phyloP scores from a whole-genome alignment of 2,797 vertebrate species.

The Siniperca undulata region DNA sequence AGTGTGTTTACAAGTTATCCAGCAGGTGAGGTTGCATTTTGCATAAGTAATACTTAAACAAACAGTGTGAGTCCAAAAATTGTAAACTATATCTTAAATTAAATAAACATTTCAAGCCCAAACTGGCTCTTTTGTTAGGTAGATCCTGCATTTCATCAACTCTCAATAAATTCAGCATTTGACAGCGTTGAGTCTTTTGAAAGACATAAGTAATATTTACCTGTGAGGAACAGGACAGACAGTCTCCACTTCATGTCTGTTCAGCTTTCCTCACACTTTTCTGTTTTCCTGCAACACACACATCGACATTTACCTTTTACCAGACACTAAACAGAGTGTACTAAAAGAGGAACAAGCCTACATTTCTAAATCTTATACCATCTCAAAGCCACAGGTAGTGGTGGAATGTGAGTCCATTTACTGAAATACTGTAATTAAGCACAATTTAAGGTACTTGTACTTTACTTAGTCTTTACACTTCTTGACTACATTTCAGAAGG shows the following conservation, averaged over 20 bases:
- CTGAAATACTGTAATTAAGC: not conserved
- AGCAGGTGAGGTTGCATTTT: not conserved
- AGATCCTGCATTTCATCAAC: not conserved
- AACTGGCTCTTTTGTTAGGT: not conserved
- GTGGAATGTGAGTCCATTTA: not conserved
- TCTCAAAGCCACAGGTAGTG: not conserved
- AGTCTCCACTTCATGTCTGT: slow-evolving; percentile 1
- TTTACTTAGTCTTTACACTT: too few species aligned
- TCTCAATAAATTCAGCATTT: not conserved
- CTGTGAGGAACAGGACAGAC: slow-evolving; percentile 12
- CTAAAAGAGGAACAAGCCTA: not conserved
- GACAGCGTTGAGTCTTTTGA: too few species aligned
- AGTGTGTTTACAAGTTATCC: not conserved
- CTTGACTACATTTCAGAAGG: not conserved
- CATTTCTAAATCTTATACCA: not conserved
- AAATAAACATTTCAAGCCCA: not conserved
- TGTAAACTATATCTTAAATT: too few species aligned
- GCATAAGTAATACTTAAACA: too few species aligned
- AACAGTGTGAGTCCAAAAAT: too few species aligned
- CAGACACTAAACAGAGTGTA: not conserved
- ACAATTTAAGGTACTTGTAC: not conserved
- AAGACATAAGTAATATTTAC: not conserved
- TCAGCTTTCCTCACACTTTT: not conserved
- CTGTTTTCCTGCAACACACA: slow-evolving; percentile 5
- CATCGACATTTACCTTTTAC: not conserved